A percentile compares a stretch with the other conserved stretches of the same genome.
These are phyloP conservation scores for Tetragonisca angustula DNA, from an alignment of 2,888 invertebrate genomes.

Conservation along the genomic window DNA sequence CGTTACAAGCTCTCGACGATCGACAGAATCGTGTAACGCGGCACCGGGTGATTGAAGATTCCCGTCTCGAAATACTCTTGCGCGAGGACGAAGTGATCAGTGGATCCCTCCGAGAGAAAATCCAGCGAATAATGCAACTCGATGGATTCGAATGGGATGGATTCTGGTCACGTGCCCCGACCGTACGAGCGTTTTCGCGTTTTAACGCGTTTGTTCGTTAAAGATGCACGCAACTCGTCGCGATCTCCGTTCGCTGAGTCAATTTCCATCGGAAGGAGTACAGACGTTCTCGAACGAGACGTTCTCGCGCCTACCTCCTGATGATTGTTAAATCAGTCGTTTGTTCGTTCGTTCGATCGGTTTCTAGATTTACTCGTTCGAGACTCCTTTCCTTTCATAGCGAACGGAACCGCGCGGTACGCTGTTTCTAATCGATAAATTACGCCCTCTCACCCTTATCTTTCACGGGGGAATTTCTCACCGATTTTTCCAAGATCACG, in stretches of 20 bases:
- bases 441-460: conserved; percentile 40
- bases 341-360: conserved; percentile 13
- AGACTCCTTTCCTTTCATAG: conserved; percentile 44
- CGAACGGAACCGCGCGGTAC: conserved; percentile 34
- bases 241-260: conserved; percentile 43
- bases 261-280: conserved; percentile 24
- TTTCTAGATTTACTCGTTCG: conserved; percentile 29
- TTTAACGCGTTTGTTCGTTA: conserved; percentile 25
- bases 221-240: conserved; percentile 9
- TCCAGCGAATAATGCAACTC: background rate
- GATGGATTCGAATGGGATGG: conserved; percentile 11
- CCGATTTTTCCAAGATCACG: conserved; percentile 17
- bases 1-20: background rate
- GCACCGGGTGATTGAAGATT: background rate
- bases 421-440: conserved; percentile 60
- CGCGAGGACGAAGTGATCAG: background rate
- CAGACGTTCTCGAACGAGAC: background rate
- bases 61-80: background rate
- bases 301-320: background rate
- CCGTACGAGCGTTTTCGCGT: background rate
- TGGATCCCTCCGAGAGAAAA: background rate
- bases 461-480: conserved; percentile 23
- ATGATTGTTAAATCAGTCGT: conserved; percentile 23
- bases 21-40: background rate
- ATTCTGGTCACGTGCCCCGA: conserved; percentile 18